phyloP scores from a whole-genome alignment of 2,888 invertebrate species.

The Pristionchus fissidentatus region DNA sequence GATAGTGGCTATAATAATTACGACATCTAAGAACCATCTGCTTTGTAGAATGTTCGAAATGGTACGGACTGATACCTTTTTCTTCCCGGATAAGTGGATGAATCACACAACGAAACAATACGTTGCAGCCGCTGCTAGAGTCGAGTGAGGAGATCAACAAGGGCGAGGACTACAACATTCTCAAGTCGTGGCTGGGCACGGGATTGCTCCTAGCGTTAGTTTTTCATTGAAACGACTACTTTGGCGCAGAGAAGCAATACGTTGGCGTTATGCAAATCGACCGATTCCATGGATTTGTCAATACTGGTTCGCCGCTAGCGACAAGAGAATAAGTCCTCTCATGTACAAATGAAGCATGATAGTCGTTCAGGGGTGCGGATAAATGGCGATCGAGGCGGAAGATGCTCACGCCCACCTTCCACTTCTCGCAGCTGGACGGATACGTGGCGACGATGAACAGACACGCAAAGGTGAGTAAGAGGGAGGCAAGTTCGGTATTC shows the following conservation, averaged over 20 bases:
- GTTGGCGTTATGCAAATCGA: too few species aligned
- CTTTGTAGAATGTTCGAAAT: too few species aligned
- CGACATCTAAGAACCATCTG: too few species aligned
- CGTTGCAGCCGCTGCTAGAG: constrained; percentile 64
- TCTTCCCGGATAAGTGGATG: neutral
- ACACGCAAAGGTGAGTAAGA: constrained; percentile 23
- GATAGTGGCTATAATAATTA: neutral
- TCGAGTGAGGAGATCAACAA: constrained; percentile 74
- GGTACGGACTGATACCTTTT: too few species aligned
- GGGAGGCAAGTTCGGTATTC: neutral
- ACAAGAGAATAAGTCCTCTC: neutral
- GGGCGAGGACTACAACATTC: constrained; percentile 76
- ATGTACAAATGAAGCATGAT: neutral
- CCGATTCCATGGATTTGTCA: neutral
- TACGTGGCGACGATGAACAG: constrained; percentile 32
- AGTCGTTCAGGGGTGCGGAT: constrained; percentile 7
- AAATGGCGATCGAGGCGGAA: constrained; percentile 40
- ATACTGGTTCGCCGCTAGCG: neutral
- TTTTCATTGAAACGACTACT: too few species aligned
- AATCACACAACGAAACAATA: neutral
- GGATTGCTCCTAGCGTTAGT: constrained; percentile 75
- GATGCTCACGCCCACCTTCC: constrained; percentile 39
- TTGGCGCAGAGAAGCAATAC: neutral
- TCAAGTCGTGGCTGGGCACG: constrained; percentile 78
- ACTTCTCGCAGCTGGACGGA: neutral